Conservation (phyloP, 2,888 invertebrate genomes). For the Amphipyra tragopoginis region DNA sequence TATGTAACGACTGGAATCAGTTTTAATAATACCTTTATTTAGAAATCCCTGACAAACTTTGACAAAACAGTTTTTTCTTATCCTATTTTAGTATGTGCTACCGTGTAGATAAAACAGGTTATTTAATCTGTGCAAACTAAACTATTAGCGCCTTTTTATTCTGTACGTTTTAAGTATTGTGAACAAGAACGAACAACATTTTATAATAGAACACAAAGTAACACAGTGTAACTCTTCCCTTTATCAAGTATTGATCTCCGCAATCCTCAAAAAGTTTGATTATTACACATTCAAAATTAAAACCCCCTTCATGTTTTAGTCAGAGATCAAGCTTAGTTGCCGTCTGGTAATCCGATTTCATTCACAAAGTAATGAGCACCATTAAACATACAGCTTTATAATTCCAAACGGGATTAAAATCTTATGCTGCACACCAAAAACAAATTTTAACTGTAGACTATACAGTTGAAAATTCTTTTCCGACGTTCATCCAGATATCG, state of each 20-base stretch:
- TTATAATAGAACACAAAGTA: conserved; percentile 1
- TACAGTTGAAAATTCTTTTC: conserved; percentile 19
- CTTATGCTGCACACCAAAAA: conserved; percentile 21
- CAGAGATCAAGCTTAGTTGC: conserved; percentile 79
- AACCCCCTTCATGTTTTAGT: conserved; percentile 74
- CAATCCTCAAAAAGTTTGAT: conserved; percentile 54
- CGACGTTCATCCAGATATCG: conserved; percentile 28
- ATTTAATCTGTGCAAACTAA: too few species aligned
- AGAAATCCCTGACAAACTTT: too few species aligned
- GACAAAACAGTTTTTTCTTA: too few species aligned
- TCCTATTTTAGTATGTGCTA: too few species aligned
- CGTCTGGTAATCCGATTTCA: conserved; percentile 83
- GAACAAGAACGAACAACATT: background rate
- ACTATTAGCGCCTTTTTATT: background rate
- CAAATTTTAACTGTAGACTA: conserved; percentile 15
- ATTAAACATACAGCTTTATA: conserved; percentile 73
- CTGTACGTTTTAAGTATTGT: background rate
- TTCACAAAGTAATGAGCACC: conserved; percentile 84
- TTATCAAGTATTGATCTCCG: conserved; percentile 43
- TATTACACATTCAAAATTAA: conserved; percentile 73
- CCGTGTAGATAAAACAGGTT: too few species aligned
- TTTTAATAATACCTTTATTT: too few species aligned
- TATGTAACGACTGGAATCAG: too few species aligned
- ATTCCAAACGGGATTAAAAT: conserved; percentile 56
- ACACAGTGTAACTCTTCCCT: conserved; percentile 35